Conservation (phyloP, 2,113 vertebrate genomes). For the Hippocampus abdominalis region DNA sequence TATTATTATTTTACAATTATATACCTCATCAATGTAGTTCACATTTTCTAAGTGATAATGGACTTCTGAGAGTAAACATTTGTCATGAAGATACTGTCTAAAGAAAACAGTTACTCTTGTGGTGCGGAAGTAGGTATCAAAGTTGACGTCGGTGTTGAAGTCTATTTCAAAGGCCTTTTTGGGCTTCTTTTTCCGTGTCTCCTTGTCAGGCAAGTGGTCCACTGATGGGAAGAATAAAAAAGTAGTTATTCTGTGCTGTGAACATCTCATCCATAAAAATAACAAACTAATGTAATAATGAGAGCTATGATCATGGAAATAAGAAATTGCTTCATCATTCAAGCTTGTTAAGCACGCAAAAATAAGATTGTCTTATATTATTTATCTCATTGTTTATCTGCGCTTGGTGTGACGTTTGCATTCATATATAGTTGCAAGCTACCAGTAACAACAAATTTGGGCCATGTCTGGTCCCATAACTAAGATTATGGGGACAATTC, state of each 20-base stretch:
- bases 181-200: conserved; percentile 67
- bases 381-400: background rate
- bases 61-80: background rate
- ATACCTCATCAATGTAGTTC: background rate
- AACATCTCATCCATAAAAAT: background rate
- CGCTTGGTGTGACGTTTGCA: background rate
- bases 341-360: background rate
- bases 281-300: background rate
- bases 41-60: background rate
- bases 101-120: conserved; percentile 61
- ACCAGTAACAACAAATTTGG: background rate
- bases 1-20: background rate
- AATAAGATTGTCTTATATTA: background rate
- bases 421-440: background rate
- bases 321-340: background rate
- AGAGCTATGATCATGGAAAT: background rate
- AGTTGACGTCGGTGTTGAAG: conserved; percentile 82
- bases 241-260: background rate
- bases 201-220: conserved; percentile 75
- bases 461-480: background rate
- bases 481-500: background rate
- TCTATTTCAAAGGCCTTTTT: conserved; percentile 81
- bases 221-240: conserved; percentile 56
- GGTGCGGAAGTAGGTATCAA: conserved; percentile 76
- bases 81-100: background rate